phyloP scores from a whole-genome alignment of 2,888 invertebrate genomes.

The Andrena chrysosceles region DNA sequence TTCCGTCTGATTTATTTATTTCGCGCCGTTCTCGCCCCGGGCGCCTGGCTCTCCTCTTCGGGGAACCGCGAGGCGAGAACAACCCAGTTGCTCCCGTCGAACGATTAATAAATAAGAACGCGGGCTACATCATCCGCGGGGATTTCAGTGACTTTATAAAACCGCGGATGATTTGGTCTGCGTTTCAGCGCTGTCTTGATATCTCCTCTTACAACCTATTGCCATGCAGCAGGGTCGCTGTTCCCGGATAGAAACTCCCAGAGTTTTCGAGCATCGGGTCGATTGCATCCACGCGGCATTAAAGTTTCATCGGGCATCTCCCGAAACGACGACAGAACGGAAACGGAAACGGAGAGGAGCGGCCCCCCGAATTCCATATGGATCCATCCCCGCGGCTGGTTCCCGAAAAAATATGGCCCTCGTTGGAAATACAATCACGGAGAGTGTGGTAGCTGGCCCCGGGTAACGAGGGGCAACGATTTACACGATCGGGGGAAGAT shows the following conservation, averaged over 20 bases:
- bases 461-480: constrained; percentile 48
- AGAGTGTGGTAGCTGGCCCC: constrained; percentile 33
- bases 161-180: too few species aligned
- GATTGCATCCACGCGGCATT: neutral
- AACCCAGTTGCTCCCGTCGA: constrained; percentile 30
- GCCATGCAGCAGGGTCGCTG: too few species aligned
- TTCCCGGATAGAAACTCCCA: too few species aligned
- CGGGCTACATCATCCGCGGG: neutral
- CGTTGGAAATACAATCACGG: constrained; percentile 60
- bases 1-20: constrained; percentile 50
- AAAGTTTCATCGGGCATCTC: constrained; percentile 1
- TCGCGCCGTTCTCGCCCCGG: neutral
- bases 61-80: neutral
- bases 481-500: constrained; percentile 51
- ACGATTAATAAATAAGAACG: constrained; percentile 40
- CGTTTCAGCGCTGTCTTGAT: too few species aligned
- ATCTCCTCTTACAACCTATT: too few species aligned
- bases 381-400: neutral
- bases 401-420: constrained; percentile 30
- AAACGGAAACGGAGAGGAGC: constrained; percentile 39
- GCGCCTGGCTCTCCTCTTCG: neutral
- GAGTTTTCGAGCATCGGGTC: neutral
- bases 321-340: neutral
- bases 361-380: constrained; percentile 12
- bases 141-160: neutral